These are phyloP conservation scores for Telmatherina bonti DNA, from an alignment of 2,797 vertebrate genomes.

Conservation along the genomic window DNA sequence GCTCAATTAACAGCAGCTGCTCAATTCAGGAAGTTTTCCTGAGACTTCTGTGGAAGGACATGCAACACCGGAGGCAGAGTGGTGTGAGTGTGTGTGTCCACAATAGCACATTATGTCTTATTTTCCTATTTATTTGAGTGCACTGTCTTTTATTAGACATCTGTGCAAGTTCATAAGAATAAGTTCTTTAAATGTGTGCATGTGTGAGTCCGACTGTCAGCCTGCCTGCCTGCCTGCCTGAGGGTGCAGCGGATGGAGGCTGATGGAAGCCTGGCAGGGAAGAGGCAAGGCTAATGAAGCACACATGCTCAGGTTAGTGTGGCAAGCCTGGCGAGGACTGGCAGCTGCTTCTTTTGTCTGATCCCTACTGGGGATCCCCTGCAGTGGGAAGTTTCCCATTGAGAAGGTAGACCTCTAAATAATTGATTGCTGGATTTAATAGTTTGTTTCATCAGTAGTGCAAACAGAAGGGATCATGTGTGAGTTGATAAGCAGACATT, in stretches of 20 bases:
- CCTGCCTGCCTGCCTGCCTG: slow-evolving; percentile 17
- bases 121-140: slow-evolving; percentile 2
- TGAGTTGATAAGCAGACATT: slow-evolving; percentile 10
- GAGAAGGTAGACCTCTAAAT: slow-evolving; percentile 78
- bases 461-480: slow-evolving; percentile 36
- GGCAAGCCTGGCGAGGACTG: slow-evolving; percentile 59
- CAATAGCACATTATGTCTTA: background rate
- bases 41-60: slow-evolving; percentile 17
- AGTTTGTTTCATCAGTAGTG: slow-evolving; percentile 61
- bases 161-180: background rate
- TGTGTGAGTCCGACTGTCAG: background rate
- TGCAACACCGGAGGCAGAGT: slow-evolving; percentile 1
- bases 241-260: slow-evolving; percentile 33
- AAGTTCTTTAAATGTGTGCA: slow-evolving; percentile 1
- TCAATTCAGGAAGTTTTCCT: slow-evolving; percentile 49
- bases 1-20: slow-evolving; percentile 57
- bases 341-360: slow-evolving; percentile 82
- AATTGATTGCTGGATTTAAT: slow-evolving; percentile 76
- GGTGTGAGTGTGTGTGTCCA: background rate
- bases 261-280: slow-evolving; percentile 47
- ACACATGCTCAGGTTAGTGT: slow-evolving; percentile 45
- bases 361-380: slow-evolving; percentile 75
- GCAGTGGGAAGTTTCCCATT: slow-evolving; percentile 79
- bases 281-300: slow-evolving; percentile 69
- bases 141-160: background rate